Base-by-base conservation (phyloP, 2,888 invertebrate genomes). In the Scotopteryx bipunctaria region DNA sequence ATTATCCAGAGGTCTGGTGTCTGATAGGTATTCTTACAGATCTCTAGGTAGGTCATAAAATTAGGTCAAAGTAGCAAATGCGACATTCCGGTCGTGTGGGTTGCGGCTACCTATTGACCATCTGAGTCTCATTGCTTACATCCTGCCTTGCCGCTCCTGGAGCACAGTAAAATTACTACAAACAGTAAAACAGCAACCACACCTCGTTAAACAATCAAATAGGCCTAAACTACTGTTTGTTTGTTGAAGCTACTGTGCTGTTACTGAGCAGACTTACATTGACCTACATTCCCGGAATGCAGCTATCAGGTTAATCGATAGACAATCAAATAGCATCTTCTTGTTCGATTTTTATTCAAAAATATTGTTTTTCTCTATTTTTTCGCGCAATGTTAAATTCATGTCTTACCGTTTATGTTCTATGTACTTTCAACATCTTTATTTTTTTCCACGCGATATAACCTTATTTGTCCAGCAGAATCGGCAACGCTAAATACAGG, bases 401-500 rank as follows among this genome's bases (percentile, higher is more conserved):
- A n/a, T n/a, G n/a, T n/a, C n/a, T n/a, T n/a, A n/a, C n/a, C n/a
- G n/a, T n/a, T n/a, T n/a, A n/a, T n/a, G n/a, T n/a, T n/a, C n/a
- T n/a, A n/a, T n/a, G n/a, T n/a, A n/a, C n/a, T n/a, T n/a, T n/a
- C n/a, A n/a, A n/a, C n/a, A 36, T 40, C 27, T 41, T 5, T n/a
- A 33, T 38, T 81, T 85, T 84, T 84, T 83, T 86, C 78, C 82
- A 63, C 78, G 63, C 79, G 75, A 84, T 84, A 78, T 83, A 86
- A 83, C 80, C 81, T 84, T 86, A 83, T 86, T 86, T 86, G 81
- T 78, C 69, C 78, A 80, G 68, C 73, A 67, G 71, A 72, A 81
- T 85, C 85, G 83, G 83, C 80, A 75, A 73, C 65, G 68, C 76
- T 86, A 86, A 85, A 83, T 81, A 84, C 75, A 88, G 81, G 81